Percentiles rank a stretch among this genome's conserved stretches.
Evolutionary conservation across 1,140 invertebrate genomes (phyloP).

Genomic region (Micrasema longulum): DNA sequence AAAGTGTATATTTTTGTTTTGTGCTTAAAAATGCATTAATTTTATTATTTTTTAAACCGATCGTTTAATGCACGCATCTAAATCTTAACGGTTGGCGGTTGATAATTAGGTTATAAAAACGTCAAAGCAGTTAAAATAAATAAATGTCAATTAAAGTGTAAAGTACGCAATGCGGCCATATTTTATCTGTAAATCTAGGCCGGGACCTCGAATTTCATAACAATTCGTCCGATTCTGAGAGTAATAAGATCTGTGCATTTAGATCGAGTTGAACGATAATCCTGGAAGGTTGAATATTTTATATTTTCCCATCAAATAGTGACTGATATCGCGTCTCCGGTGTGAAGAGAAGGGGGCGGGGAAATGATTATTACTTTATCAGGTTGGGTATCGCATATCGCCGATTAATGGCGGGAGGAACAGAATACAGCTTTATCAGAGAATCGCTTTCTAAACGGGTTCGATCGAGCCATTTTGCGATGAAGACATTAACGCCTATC

Average conservation of each 20-base stretch:
- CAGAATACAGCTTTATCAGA: conserved; percentile 25
- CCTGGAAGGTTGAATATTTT: not conserved
- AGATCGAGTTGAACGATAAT: conserved; percentile 2
- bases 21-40: no score
- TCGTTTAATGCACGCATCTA: no score
- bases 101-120: no score
- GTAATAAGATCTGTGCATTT: conserved; percentile 22
- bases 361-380: conserved; percentile 5
- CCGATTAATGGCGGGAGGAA: conserved; percentile 16
- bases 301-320: conserved; percentile 16
- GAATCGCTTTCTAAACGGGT: conserved; percentile 34
- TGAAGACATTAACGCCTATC: conserved; percentile 9
- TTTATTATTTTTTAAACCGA: no score
- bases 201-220: conserved; percentile 29
- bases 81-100: no score
- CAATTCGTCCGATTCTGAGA: not conserved
- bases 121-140: no score
- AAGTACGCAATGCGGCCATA: conserved; percentile 34
- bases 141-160: no score
- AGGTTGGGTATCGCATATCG: conserved; percentile 17
- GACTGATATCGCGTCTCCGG: not conserved
- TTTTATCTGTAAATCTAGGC: not conserved
- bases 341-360: conserved; percentile 16
- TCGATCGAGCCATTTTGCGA: conserved; percentile 10
- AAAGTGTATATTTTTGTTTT: no score